phyloP scores from a whole-genome alignment of 2,113 vertebrate species.

The Neomonachus schauinslandi region DNA sequence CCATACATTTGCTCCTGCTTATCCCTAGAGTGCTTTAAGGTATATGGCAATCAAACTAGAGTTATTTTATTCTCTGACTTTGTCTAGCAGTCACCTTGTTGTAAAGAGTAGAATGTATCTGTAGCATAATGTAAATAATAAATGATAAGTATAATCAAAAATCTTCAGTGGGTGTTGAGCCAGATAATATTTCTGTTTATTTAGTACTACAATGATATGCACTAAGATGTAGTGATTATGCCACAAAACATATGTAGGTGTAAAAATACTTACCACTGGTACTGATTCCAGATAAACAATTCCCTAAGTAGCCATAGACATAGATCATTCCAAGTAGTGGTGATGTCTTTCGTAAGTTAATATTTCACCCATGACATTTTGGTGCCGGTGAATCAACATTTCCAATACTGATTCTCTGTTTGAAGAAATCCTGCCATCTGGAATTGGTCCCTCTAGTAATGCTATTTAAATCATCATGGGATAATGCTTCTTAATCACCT shows the following conservation, averaged over 20 bases:
- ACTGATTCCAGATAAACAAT: not conserved
- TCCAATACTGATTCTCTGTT: not conserved
- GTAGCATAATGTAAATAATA: not conserved
- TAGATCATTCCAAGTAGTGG: slow-evolving; percentile 1
- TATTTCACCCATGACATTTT: slow-evolving; percentile 39
- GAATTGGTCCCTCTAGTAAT: slow-evolving; percentile 34
- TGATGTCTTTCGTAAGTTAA: not conserved
- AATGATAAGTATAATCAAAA: not conserved
- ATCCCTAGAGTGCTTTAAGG: not conserved
- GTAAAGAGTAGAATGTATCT: not conserved
- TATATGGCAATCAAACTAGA: not conserved
- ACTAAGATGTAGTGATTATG: not conserved
- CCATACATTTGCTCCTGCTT: not conserved
- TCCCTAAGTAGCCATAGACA: not conserved
- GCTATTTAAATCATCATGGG: not conserved
- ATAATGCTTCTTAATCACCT: slow-evolving; percentile 48
- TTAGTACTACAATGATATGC: not conserved
- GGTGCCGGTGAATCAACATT: slow-evolving; percentile 32
- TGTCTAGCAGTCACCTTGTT: not conserved
- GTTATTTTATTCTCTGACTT: not conserved
- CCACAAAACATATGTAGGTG: not conserved
- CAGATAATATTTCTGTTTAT: not conserved
- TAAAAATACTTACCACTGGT: not conserved
- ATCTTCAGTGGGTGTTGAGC: not conserved
- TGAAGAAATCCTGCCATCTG: slow-evolving; percentile 57